Evolutionary conservation across 2,797 vertebrate species (phyloP).

Genomic region (Pipistrellus kuhlii): DNA sequence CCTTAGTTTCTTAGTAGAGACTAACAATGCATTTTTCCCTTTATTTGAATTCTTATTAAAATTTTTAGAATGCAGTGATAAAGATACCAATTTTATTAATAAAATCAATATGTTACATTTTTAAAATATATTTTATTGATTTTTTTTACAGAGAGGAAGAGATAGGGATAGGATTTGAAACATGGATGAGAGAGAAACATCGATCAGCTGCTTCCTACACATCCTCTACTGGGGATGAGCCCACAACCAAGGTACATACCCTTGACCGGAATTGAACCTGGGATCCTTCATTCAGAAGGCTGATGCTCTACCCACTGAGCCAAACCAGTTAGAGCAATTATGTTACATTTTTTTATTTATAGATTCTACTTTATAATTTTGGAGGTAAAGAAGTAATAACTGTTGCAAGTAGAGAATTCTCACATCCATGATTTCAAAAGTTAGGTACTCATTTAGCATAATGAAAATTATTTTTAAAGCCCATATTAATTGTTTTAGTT

Average conservation of each 20-base stretch:
- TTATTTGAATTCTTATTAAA: conserved; percentile 33
- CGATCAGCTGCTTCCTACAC: too few relatives aligned
- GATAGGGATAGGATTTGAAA: too few relatives aligned
- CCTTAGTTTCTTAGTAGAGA: conserved; percentile 19
- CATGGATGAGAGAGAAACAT: too few relatives aligned
- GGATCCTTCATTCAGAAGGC: too few relatives aligned
- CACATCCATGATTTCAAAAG: neutral
- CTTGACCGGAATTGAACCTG: too few relatives aligned
- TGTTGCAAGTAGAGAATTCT: neutral
- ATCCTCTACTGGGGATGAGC: too few relatives aligned
- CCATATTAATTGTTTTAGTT: conserved; percentile 11
- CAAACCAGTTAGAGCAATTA: too few relatives aligned
- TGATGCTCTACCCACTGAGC: too few relatives aligned
- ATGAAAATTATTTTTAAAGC: neutral
- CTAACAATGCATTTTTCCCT: neutral
- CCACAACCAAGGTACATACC: too few relatives aligned
- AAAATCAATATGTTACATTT: neutral
- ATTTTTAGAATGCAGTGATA: neutral
- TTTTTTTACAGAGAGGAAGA: too few relatives aligned
- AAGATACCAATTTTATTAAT: neutral
- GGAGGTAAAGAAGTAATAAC: neutral
- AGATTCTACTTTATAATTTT: neutral
- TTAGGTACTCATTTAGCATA: neutral
- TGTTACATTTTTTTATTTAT: neutral
- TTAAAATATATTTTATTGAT: too few relatives aligned